Evolutionary conservation across 2,888 invertebrate species (phyloP).

Genomic region (Ischnura elegans): DNA sequence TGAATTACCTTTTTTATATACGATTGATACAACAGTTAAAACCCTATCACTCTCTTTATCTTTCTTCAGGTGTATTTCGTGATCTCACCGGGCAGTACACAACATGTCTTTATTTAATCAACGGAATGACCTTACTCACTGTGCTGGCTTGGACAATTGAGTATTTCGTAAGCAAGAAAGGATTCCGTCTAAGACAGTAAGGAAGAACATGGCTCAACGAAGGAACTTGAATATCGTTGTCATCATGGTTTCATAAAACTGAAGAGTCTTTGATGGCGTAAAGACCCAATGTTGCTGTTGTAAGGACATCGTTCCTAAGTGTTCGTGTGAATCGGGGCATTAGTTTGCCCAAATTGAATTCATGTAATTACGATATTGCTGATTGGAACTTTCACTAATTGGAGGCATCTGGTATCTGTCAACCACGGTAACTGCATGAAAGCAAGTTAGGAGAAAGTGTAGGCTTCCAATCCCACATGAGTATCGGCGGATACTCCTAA

Average conservation of each 20-base stretch:
- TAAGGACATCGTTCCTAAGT: not conserved
- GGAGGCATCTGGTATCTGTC: too few species aligned
- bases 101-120: conserved; percentile 82
- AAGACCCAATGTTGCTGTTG: not conserved
- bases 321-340: too few species aligned
- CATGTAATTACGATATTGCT: too few species aligned
- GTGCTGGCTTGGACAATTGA: conserved; percentile 80
- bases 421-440: too few species aligned
- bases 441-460: too few species aligned
- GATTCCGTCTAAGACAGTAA: not conserved
- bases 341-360: too few species aligned
- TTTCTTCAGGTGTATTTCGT: conserved; percentile 81
- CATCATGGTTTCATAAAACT: not conserved
- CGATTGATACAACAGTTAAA: too few species aligned
- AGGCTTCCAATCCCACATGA: too few species aligned
- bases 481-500: too few species aligned
- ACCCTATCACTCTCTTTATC: not conserved
- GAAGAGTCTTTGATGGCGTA: not conserved
- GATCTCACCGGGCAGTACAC: conserved; percentile 82
- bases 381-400: too few species aligned
- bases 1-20: too few species aligned
- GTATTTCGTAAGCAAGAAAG: conserved; percentile 25
- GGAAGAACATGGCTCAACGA: not conserved
- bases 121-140: conserved; percentile 81
- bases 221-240: not conserved